These are phyloP conservation scores for Lagopus leucura DNA, from an alignment of 2,113 vertebrate species.

Conservation along the genomic window DNA sequence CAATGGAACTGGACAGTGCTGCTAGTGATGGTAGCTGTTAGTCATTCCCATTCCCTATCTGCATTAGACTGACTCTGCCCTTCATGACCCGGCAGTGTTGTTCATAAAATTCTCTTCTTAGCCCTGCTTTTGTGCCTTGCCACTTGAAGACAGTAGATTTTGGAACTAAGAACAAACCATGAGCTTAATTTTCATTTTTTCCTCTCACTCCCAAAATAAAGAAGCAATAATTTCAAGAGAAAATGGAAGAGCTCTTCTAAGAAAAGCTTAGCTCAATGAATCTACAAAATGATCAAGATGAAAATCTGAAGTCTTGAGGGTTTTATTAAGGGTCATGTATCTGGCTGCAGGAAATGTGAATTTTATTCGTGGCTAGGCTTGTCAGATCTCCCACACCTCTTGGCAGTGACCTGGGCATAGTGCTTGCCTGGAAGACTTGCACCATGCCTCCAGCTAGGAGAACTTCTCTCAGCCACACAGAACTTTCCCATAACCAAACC, in stretches of 20 bases:
- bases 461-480: neutral
- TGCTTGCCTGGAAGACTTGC: neutral
- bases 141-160: neutral
- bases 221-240: neutral
- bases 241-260: neutral
- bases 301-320: neutral
- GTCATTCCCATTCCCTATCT: neutral
- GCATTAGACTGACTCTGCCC: neutral
- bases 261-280: neutral
- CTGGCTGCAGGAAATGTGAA: neutral
- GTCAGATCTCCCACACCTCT: neutral
- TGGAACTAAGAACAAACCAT: neutral
- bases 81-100: neutral
- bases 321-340: neutral
- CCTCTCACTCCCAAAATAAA: neutral
- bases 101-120: neutral
- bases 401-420: neutral
- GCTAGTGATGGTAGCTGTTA: fast-evolving
- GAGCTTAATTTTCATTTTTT: neutral
- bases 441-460: neutral
- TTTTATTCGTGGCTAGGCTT: neutral
- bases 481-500: neutral
- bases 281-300: neutral
- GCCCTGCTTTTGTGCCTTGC: neutral
- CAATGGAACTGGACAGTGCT: neutral